Conservation (phyloP, 2,888 invertebrate species). For the Latheticus oryzae region DNA sequence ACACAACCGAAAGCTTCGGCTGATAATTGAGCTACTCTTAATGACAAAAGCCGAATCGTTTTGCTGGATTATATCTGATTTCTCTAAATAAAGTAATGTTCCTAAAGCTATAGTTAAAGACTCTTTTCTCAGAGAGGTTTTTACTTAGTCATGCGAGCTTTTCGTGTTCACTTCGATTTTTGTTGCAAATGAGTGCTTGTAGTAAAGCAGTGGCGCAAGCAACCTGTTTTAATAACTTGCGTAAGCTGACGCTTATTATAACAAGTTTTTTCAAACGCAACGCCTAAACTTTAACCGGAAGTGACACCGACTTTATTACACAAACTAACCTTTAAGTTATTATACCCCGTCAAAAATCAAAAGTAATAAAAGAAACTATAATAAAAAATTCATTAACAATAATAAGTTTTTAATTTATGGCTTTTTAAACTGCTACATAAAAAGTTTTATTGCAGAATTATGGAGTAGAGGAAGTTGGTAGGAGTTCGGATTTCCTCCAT, state of each 20-base stretch:
- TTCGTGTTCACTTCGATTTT: conserved; percentile 41
- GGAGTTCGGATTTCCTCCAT: conserved; percentile 11
- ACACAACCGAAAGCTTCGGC: conserved; percentile 11
- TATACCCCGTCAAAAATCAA: too few species aligned
- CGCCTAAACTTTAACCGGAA: conserved; percentile 14
- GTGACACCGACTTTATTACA: conserved; percentile 13
- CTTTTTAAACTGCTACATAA: too few species aligned
- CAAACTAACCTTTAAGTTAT: too few species aligned
- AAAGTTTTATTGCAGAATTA: background rate
- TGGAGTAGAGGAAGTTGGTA: background rate
- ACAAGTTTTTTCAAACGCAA: conserved; percentile 19
- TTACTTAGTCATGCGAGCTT: conserved; percentile 38
- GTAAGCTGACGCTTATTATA: conserved; percentile 25
- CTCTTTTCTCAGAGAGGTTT: conserved; percentile 31
- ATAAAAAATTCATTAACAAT: too few species aligned
- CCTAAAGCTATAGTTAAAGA: conserved; percentile 26
- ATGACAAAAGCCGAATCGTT: conserved; percentile 8
- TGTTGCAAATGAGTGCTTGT: conserved; percentile 28
- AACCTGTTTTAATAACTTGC: conserved; percentile 22
- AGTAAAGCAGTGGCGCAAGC: conserved; percentile 23
- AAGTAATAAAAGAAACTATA: too few species aligned
- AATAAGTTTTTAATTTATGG: too few species aligned
- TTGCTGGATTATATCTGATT: conserved; percentile 3
- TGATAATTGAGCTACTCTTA: conserved; percentile 18
- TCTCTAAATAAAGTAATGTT: conserved; percentile 28